A percentile compares a stretch with the other conserved stretches of the same genome.
These are phyloP conservation scores for Lithobates pipiens DNA, from an alignment of 2,797 vertebrate genomes.

Conservation along the genomic window DNA sequence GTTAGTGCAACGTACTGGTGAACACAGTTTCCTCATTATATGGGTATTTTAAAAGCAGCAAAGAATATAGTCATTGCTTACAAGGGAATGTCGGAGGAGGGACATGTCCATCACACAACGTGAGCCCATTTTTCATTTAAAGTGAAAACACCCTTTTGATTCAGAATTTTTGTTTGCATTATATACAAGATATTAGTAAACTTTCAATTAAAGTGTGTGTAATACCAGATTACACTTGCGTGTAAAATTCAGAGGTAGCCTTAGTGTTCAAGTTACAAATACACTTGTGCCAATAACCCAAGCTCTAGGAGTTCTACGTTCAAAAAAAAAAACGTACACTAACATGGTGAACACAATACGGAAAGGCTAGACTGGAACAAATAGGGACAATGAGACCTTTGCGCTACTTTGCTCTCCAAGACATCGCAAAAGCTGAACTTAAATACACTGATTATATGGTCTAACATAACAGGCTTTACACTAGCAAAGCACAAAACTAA, in stretches of 20 bases:
- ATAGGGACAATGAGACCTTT: not conserved
- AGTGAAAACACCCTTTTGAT: not conserved
- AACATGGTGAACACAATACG: constrained; percentile 3
- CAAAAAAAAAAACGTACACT: not conserved
- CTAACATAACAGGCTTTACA: constrained; percentile 11
- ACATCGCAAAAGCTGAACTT: not conserved
- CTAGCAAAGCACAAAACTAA: constrained; percentile 33
- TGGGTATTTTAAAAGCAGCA: no score
- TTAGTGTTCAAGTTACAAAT: constrained; percentile 33
- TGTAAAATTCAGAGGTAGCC: constrained; percentile 35
- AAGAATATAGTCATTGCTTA: no score
- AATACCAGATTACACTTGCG: constrained; percentile 37
- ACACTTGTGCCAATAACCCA: constrained; percentile 18
- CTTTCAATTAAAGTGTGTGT: not conserved
- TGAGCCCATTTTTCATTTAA: not conserved
- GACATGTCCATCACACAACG: not conserved
- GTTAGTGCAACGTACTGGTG: no score
- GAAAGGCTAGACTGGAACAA: not conserved
- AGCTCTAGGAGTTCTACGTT: not conserved
- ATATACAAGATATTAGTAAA: not conserved
- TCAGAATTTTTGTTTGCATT: no score
- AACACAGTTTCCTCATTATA: no score
- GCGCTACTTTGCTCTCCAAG: not conserved
- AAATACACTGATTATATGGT: not conserved
- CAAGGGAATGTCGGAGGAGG: no score